Base-by-base conservation (phyloP, 2,113 vertebrate genomes). In the Urocolius indicus region DNA sequence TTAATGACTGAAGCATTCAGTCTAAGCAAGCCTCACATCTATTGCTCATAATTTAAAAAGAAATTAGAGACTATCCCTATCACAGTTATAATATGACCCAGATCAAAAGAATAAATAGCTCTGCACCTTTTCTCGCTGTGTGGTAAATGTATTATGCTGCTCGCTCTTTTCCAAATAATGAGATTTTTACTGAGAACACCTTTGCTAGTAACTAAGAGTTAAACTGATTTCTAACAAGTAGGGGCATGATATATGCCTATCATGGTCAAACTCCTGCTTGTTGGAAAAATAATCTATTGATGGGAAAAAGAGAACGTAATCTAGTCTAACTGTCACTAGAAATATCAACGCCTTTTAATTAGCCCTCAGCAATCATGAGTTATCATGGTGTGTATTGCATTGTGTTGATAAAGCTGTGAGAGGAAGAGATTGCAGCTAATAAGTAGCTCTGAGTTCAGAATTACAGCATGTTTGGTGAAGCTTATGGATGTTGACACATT, bases 1-100 rank as follows among this genome's bases (percentile, higher is more conserved):
- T 77, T 94, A 97, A 94, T 89, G 80, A 93, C 13, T 61, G 86
- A 94, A 66, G 86, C 94, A 81, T 78, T n/a, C n/a, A 86, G 57
- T n/a, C 68, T 90, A 89, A 81, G 57, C 49, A 93, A 90, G 66
- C 16, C 55, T 29, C 65, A 89, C 57, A 89, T 92, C 20, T 72
- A 84, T 75, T 79, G 79, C 54, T 93, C 36, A 69, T 76, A 86
- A 73, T 79, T 84, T 17, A 32, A 73, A 83, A 91, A 71, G 26
- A 58, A 55, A 46, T 4, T 61, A 63, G 15, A 86, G 32, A 67
- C 57, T 68, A 88, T 15, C n/a, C 48, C 52, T 75, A 46, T 45
- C 38, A 21, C 29, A 24, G 66, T 52, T 89, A 82, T 51, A 92
- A 74, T 36, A 66, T 55, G 87, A 85, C 32, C 93, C 75, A 91